Conservation (phyloP, 2,797 vertebrate species). For the Falco concolor region DNA sequence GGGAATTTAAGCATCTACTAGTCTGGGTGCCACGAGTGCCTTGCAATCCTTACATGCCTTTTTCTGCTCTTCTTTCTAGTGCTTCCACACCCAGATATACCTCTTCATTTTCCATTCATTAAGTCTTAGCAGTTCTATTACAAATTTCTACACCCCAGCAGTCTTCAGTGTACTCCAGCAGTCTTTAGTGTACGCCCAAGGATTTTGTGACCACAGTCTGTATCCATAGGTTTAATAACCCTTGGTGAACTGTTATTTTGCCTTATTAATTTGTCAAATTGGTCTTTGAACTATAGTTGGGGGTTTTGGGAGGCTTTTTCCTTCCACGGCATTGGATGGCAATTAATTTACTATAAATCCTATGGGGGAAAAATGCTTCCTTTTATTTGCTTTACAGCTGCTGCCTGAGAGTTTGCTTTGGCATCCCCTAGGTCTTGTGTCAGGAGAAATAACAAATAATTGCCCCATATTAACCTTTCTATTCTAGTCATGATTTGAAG, state of each 20-base stretch:
- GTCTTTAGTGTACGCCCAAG: too few relatives aligned
- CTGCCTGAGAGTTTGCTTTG: background rate
- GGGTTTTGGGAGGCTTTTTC: background rate
- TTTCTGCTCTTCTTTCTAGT: background rate
- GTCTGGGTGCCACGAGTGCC: background rate
- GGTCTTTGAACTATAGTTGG: background rate
- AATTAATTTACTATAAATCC: background rate
- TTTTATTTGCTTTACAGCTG: background rate
- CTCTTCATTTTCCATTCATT: background rate
- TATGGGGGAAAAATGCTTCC: background rate
- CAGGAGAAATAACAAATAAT: constrained; percentile 8
- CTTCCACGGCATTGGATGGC: background rate
- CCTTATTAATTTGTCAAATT: background rate
- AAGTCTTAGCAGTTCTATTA: background rate
- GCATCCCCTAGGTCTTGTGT: background rate
- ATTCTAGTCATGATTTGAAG: background rate
- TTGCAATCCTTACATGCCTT: background rate
- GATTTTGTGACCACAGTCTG: background rate
- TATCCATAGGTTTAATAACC: background rate
- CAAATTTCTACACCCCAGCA: background rate
- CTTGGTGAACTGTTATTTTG: background rate
- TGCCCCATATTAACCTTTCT: background rate
- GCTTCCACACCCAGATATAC: background rate
- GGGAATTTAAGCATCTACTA: background rate
- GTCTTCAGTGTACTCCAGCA: background rate